phyloP scores from a whole-genome alignment of 1,140 invertebrate species.

The Physella acuta region DNA sequence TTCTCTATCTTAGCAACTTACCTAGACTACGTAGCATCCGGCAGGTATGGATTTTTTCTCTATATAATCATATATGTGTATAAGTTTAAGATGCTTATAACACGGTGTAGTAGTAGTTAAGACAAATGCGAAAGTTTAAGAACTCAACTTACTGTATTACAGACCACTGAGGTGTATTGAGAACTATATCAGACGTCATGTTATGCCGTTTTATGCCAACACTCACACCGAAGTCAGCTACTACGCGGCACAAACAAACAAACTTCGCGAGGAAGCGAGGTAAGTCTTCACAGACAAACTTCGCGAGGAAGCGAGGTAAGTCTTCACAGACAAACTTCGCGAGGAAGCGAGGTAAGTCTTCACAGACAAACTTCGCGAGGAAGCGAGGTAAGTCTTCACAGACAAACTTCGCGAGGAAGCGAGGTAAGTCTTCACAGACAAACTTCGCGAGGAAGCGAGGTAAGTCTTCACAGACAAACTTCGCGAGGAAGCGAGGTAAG shows the following conservation, averaged over 20 bases:
- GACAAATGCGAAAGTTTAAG: background rate
- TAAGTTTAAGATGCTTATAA: background rate
- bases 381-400: too few relatives aligned
- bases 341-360: too few relatives aligned
- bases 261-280: slow-evolving; percentile 74
- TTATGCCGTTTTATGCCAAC: slow-evolving; percentile 83
- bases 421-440: too few relatives aligned
- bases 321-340: too few relatives aligned
- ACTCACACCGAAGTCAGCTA: slow-evolving; percentile 82
- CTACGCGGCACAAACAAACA: slow-evolving; percentile 82
- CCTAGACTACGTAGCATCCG: slow-evolving; percentile 45
- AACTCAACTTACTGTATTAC: slow-evolving; percentile 63
- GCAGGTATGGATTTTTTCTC: slow-evolving; percentile 27
- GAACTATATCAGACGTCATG: slow-evolving; percentile 79
- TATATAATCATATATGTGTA: background rate
- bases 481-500: too few relatives aligned
- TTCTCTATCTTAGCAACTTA: slow-evolving; percentile 37
- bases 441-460: too few relatives aligned
- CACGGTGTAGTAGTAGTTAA: background rate
- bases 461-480: too few relatives aligned
- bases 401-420: too few relatives aligned
- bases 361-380: too few relatives aligned
- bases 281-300: slow-evolving; percentile 66
- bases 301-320: too few relatives aligned
- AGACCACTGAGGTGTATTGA: slow-evolving; percentile 83